Percentiles rank a stretch among this genome's conserved stretches.
These are phyloP conservation scores for Papilio gigon DNA, from an alignment of 2,888 invertebrate species.

Conservation along the genomic window DNA sequence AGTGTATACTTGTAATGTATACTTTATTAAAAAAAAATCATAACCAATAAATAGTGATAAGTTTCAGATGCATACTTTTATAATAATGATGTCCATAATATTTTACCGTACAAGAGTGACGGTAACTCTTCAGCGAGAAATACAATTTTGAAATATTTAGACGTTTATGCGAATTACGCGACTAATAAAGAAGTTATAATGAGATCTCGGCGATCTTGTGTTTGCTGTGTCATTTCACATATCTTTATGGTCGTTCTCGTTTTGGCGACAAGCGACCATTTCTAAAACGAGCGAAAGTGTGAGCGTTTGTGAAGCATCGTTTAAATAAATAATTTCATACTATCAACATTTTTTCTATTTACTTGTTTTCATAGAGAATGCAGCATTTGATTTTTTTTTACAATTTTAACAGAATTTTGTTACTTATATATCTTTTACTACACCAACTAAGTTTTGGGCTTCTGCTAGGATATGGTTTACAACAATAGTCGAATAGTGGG, in stretches of 20 bases:
- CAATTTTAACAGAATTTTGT: too few species aligned
- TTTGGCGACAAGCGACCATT: constrained; percentile 26
- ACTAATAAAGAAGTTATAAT: constrained; percentile 25
- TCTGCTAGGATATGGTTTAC: too few species aligned
- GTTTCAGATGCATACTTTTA: constrained; percentile 26
- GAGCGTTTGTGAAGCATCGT: neutral
- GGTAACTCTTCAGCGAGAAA: constrained; percentile 17
- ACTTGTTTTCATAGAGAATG: neutral
- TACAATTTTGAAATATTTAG: constrained; percentile 7
- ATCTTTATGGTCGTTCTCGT: constrained; percentile 32
- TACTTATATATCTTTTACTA: too few species aligned
- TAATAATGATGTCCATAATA: neutral
- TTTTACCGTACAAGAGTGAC: constrained; percentile 8
- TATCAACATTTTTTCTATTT: neutral
- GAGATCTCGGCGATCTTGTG: constrained; percentile 12
- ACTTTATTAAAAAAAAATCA: too few species aligned
- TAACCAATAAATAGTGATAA: neutral
- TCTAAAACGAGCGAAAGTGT: neutral
- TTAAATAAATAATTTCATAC: neutral
- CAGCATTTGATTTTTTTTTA: too few species aligned
- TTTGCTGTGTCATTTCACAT: constrained; percentile 23
- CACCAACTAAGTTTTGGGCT: too few species aligned
- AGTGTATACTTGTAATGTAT: too few species aligned
- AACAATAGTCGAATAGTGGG: too few species aligned
- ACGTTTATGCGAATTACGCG: constrained; percentile 8